Conservation (phyloP, 2,888 invertebrate species). For the Magallana nippona region DNA sequence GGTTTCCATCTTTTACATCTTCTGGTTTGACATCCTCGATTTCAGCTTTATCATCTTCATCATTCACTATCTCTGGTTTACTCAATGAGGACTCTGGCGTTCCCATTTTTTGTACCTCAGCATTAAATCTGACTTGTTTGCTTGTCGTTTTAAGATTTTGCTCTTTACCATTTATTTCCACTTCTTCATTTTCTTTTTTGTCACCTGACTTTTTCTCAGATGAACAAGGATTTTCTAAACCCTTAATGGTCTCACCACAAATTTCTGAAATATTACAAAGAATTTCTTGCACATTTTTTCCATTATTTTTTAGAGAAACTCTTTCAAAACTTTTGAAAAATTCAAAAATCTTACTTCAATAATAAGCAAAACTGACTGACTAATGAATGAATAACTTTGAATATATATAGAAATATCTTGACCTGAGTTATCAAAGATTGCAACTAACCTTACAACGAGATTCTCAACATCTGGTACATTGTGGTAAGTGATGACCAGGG, state of each 20-base stretch:
- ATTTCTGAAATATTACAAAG: constrained; percentile 41
- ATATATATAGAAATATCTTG: too few species aligned
- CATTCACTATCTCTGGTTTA: constrained; percentile 13
- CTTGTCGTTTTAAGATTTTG: background rate
- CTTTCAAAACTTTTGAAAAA: background rate
- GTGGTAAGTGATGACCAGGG: constrained; percentile 24
- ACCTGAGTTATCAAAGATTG: too few species aligned
- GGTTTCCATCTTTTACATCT: constrained; percentile 17
- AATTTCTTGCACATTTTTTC: constrained; percentile 39
- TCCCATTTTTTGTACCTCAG: constrained; percentile 43
- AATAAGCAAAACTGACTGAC: background rate
- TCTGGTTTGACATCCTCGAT: constrained; percentile 35
- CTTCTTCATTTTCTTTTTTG: background rate
- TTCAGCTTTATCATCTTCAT: constrained; percentile 25
- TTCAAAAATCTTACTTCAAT: background rate
- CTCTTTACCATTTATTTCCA: constrained; percentile 15
- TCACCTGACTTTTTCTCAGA: background rate
- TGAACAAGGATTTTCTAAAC: constrained; percentile 30
- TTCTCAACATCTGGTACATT: constrained; percentile 27
- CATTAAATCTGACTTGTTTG: constrained; percentile 45
- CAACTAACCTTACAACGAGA: constrained; percentile 19
- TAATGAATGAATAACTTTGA: too few species aligned
- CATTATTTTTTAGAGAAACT: background rate
- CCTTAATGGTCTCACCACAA: constrained; percentile 57
- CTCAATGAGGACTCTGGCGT: constrained; percentile 41